Evolutionary conservation across 2,797 vertebrate genomes (phyloP).

Genomic region (Chelon auratus): DNA sequence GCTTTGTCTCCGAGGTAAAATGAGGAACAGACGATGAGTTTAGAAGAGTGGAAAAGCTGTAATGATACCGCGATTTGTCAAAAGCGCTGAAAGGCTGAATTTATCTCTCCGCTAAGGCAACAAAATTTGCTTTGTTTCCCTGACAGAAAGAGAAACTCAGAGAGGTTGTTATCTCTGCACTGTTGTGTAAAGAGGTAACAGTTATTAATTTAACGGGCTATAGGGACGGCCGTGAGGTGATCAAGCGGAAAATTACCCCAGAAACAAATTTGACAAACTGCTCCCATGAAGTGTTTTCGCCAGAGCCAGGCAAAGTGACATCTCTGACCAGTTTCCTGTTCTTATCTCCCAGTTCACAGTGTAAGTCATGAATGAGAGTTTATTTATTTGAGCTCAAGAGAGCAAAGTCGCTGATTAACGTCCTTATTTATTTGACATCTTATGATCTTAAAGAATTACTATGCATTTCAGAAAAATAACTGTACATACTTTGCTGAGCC

Average conservation of each 20-base stretch:
- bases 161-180: conserved; percentile 9
- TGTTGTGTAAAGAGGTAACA: conserved; percentile 2
- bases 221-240: conserved; percentile 11
- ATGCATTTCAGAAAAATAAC: conserved; percentile 77
- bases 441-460: conserved; percentile 81
- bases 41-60: conserved; percentile 25
- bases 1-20: conserved; percentile 36
- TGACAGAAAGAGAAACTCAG: conserved; percentile 17
- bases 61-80: conserved; percentile 24
- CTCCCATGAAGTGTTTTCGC: conserved; percentile 24
- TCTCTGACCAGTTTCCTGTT: conserved; percentile 23
- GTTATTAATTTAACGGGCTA: neutral
- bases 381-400: conserved; percentile 83
- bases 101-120: neutral
- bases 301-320: neutral
- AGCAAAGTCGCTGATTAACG: conserved; percentile 68
- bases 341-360: conserved; percentile 27
- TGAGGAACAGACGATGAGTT: conserved; percentile 14
- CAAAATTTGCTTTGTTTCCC: conserved; percentile 2
- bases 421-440: conserved; percentile 84
- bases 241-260: conserved; percentile 8
- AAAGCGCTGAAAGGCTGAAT: conserved; percentile 20
- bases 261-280: conserved; percentile 41
- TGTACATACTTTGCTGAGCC: conserved; percentile 74
- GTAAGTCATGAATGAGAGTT: conserved; percentile 66